Conservation (phyloP, 2,888 invertebrate species). For the Andrena flavipes region DNA sequence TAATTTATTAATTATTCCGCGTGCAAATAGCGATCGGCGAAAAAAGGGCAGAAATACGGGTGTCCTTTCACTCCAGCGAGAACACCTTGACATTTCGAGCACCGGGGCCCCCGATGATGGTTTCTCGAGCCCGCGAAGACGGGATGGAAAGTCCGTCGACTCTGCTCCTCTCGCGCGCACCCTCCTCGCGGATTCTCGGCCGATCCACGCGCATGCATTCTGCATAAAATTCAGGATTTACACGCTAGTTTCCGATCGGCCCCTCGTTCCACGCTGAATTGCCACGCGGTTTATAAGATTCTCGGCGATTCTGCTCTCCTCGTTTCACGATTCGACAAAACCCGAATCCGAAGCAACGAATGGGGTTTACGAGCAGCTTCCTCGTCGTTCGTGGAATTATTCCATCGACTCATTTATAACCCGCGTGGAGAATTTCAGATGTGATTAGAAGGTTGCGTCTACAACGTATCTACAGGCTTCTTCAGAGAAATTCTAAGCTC, state of each 20-base stretch:
- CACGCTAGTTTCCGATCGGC: not conserved
- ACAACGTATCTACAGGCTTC: too few species aligned
- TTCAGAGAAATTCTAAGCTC: too few species aligned
- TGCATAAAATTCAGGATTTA: not conserved
- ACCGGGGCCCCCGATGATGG: conserved; percentile 16
- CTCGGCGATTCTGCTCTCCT: not conserved
- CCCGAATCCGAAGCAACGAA: not conserved
- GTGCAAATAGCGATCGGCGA: conserved; percentile 33
- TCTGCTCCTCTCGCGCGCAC: conserved; percentile 42
- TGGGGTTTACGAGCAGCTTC: not conserved
- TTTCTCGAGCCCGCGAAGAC: conserved; percentile 13
- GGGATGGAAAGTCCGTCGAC: conserved; percentile 44
- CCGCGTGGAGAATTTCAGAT: too few species aligned
- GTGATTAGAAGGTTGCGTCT: too few species aligned
- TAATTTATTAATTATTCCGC: conserved; percentile 67
- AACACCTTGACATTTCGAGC: conserved; percentile 72
- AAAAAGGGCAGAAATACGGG: conserved; percentile 51
- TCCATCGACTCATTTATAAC: too few species aligned
- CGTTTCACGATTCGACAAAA: not conserved
- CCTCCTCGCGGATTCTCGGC: conserved; percentile 11
- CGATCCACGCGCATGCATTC: not conserved
- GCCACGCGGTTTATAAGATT: not conserved
- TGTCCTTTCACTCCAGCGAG: conserved; percentile 70
- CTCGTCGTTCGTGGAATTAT: not conserved
- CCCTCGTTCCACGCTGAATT: not conserved